Base-by-base conservation (phyloP, 2,113 vertebrate species). In the Poecile atricapillus region DNA sequence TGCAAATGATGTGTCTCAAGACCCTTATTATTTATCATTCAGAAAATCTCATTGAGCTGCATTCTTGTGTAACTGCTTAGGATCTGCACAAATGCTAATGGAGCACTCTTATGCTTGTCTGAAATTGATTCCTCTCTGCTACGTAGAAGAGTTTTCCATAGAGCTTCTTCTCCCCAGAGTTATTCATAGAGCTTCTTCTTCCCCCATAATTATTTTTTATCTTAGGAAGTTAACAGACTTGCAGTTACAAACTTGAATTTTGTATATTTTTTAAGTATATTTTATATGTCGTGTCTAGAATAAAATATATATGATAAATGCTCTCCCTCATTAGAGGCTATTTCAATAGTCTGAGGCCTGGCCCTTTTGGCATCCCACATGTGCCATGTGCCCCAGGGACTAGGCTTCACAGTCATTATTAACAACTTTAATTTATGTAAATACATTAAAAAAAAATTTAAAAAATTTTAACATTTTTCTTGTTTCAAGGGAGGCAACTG, bases 1-100 rank as follows among this genome's bases (percentile, higher is more conserved):
- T 65, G 52, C 43, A 92, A 88, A 90, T 80, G 7, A 50, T 56
- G 64, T 59, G 39, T 83, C 92, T 93, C 86, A 83, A 90, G 80
- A 90, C 71, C 47, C 39, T 44, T 62, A 28, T 86, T 71, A 93
- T 89, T 96, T 83, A 73, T 86, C 44, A 46, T 92, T 90, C 60
- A 83, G 90, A 94, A 93, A 73, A 87, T 62, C 44, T 93, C 62
- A 83, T 22, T 85, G 79, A 94, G 83, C 79, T 93, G 50, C 83
- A 63, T 69, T 76, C 46, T 90, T 69, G 18, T 73, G 60, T 62
- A 74, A 70, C 79, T 89, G 73, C 68, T 70, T 83, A 77, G 55
- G 68, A 83, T 52, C 47, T 83, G 59, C 68, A 70, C 52, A 86
- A 83, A 74, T 70, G 23, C 74, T 77, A 77, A 59, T 43, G 46